These are phyloP conservation scores for Synaphobranchus kaupii DNA, from an alignment of 2,797 vertebrate genomes.

Conservation along the genomic window DNA sequence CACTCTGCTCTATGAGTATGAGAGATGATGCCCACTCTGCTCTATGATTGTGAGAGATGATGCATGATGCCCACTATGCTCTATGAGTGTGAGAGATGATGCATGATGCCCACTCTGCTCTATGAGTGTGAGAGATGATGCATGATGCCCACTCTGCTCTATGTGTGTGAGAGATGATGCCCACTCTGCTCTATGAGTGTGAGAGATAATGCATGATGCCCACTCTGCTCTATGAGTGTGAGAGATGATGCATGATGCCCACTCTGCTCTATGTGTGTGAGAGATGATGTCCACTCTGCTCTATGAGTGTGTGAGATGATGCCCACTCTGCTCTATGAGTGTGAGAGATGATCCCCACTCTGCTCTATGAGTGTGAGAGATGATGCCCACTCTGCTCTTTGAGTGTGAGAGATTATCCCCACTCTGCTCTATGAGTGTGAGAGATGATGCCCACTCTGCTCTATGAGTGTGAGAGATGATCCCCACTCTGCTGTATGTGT, in stretches of 20 bases:
- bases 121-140: neutral
- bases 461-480: neutral
- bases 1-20: too few relatives aligned
- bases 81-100: neutral
- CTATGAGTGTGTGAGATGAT: neutral
- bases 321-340: neutral
- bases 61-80: neutral
- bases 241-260: conserved; percentile 7
- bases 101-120: neutral
- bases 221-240: conserved; percentile 43
- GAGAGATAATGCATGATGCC: conserved; percentile 16
- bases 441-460: neutral
- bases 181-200: neutral
- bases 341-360: neutral
- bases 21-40: too few relatives aligned
- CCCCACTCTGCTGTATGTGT: neutral
- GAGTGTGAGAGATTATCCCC: neutral
- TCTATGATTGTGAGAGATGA: neutral
- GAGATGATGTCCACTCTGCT: neutral
- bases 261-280: conserved; percentile 43
- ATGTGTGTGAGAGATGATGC: neutral
- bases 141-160: neutral
- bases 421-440: too few relatives aligned
- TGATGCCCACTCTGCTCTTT: neutral
- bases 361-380: neutral